phyloP scores from a whole-genome alignment of 2,113 vertebrate genomes.

The Pedetes capensis region DNA sequence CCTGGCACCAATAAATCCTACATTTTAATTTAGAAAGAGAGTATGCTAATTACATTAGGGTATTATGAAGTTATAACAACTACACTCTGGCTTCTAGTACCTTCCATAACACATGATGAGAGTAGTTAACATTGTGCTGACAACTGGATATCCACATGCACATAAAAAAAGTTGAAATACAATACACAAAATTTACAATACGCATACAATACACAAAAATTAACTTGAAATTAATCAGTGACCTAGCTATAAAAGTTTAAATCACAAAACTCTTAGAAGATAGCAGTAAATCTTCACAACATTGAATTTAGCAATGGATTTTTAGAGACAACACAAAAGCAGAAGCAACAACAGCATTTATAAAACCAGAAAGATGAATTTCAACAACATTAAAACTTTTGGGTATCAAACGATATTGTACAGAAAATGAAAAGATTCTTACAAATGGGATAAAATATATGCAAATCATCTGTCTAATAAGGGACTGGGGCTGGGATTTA shows the following conservation, averaged over 20 bases:
- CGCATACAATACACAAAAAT: not conserved
- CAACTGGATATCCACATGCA: not conserved
- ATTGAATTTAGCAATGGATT: not conserved
- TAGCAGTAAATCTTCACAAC: not conserved
- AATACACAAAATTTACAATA: not conserved
- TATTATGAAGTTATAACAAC: not conserved
- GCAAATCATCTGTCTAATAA: not conserved
- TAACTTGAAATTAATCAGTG: not conserved
- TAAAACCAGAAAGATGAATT: not conserved
- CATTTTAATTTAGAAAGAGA: not conserved
- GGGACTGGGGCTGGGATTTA: no score
- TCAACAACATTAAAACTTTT: not conserved
- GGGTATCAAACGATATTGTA: not conserved
- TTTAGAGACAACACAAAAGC: not conserved
- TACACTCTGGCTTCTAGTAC: not conserved
- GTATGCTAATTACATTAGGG: not conserved
- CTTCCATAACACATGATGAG: not conserved
- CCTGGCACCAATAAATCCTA: not conserved
- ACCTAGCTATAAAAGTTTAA: not conserved
- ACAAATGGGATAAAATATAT: not conserved
- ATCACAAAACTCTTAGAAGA: not conserved
- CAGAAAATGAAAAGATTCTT: not conserved
- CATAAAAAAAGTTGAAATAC: not conserved
- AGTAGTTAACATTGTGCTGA: not conserved
- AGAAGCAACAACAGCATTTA: not conserved